Evolutionary conservation across 1,140 invertebrate genomes (phyloP).

Genomic region (Eumeta japonica): DNA sequence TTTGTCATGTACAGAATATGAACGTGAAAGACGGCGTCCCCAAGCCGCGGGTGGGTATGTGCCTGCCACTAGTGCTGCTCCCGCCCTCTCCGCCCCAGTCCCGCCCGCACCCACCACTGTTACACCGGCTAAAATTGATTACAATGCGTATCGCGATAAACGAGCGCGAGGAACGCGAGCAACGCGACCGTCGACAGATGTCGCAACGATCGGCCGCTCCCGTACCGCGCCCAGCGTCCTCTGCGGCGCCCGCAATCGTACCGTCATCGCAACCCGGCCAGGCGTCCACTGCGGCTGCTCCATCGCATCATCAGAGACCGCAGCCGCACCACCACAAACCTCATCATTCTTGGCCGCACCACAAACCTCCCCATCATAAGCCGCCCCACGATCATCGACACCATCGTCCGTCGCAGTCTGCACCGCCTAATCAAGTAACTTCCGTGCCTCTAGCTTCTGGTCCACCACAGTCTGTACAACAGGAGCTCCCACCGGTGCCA

Average conservation of each 20-base stretch:
- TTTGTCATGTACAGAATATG: conserved; percentile 29
- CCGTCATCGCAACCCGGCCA: conserved; percentile 7
- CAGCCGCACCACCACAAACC: conserved; percentile 26
- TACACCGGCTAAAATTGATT: conserved; percentile 37
- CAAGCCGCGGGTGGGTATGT: conserved; percentile 40
- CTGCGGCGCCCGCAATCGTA: background rate
- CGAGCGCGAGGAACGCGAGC: conserved; percentile 44
- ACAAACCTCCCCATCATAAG: conserved; percentile 34
- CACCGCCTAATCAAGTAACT: conserved; percentile 15
- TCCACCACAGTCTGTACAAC: conserved; percentile 7
- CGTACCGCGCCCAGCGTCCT: background rate
- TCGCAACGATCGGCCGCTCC: conserved; percentile 15
- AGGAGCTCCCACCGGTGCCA: conserved; percentile 10
- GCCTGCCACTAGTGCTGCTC: conserved; percentile 41
- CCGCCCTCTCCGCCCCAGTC: conserved; percentile 20
- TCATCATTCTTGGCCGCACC: conserved; percentile 30
- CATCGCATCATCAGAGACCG: conserved; percentile 25
- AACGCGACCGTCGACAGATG: conserved; percentile 30
- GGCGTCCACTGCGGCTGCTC: conserved; percentile 15
- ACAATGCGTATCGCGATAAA: conserved; percentile 47
- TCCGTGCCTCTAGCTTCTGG: conserved; percentile 31
- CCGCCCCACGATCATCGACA: conserved; percentile 31
- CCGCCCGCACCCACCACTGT: conserved; percentile 26
- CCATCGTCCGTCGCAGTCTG: conserved; percentile 11
- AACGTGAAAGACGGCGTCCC: conserved; percentile 40